Percentiles rank a stretch among this genome's conserved stretches.
These are phyloP conservation scores for Lycia hirtaria DNA, from an alignment of 2,888 invertebrate species.

Conservation along the genomic window DNA sequence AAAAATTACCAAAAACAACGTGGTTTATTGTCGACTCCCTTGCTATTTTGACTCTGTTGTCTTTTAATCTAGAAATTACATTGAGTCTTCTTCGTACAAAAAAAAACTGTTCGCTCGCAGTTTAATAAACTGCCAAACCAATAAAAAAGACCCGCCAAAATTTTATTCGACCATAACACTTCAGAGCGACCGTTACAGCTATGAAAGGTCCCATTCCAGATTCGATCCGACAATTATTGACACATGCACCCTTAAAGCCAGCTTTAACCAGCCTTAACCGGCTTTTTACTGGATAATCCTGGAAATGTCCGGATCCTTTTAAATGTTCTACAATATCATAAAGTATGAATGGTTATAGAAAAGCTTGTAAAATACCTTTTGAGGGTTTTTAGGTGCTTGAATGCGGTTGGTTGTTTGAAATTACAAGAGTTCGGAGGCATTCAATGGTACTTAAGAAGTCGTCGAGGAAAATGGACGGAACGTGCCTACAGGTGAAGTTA, in stretches of 20 bases:
- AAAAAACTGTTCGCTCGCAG: slow-evolving; percentile 1
- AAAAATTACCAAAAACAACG: too few relatives aligned
- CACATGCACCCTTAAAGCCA: slow-evolving; percentile 38
- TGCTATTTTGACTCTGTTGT: not conserved
- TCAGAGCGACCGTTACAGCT: slow-evolving; percentile 30
- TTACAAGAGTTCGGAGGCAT: slow-evolving; percentile 2
- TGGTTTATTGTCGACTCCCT: too few relatives aligned
- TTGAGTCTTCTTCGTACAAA: not conserved
- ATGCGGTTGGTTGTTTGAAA: slow-evolving; percentile 13
- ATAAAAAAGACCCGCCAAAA: slow-evolving; percentile 22
- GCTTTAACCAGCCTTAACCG: slow-evolving; percentile 29
- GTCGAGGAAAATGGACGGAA: slow-evolving; percentile 3
- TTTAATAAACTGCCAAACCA: slow-evolving; percentile 25
- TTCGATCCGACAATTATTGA: slow-evolving; percentile 41
- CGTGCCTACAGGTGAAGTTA: slow-evolving; percentile 6
- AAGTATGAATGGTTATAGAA: slow-evolving; percentile 40
- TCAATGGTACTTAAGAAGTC: slow-evolving; percentile 16
- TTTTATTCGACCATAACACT: slow-evolving; percentile 37
- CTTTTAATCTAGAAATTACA: not conserved
- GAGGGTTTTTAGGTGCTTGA: slow-evolving; percentile 27
- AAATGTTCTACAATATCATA: slow-evolving; percentile 42
- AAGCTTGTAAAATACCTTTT: slow-evolving; percentile 32
- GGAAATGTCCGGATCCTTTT: slow-evolving; percentile 35
- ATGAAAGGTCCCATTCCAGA: slow-evolving; percentile 35
- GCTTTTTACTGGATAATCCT: slow-evolving; percentile 37